Percentiles rank a stretch among this genome's conserved stretches.
Evolutionary conservation across 2,888 invertebrate genomes (phyloP).

Genomic region (Trachelus tabidus): DNA sequence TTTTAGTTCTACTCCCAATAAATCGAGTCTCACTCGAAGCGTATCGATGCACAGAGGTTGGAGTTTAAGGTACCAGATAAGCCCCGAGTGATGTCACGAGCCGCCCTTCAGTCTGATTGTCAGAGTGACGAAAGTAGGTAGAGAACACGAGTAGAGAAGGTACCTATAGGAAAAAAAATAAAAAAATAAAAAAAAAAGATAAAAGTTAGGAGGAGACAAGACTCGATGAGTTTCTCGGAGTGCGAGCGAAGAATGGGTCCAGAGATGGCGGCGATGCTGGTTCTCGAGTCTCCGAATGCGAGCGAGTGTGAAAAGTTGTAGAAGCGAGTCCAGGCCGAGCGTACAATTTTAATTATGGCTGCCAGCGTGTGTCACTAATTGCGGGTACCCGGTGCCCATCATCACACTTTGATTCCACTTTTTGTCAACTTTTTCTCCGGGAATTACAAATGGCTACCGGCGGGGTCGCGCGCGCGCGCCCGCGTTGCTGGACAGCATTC

Average conservation of each 20-base stretch:
- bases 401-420: conserved; percentile 59
- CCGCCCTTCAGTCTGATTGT: conserved; percentile 9
- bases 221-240: conserved; percentile 12
- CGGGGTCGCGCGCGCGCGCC: conserved; percentile 50
- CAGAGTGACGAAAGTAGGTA: conserved; percentile 16
- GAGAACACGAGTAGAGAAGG: conserved; percentile 19
- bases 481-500: conserved; percentile 60
- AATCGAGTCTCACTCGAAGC: no score
- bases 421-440: conserved; percentile 39
- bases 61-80: neutral
- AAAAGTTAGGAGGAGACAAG: conserved; percentile 18
- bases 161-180: neutral
- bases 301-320: conserved; percentile 13
- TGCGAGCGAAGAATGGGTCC: neutral
- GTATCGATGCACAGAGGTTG: neutral
- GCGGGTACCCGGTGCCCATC: conserved; percentile 48
- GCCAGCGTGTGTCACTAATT: conserved; percentile 54
- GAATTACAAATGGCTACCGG: conserved; percentile 62
- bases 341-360: conserved; percentile 55
- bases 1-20: neutral
- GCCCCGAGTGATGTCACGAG: neutral
- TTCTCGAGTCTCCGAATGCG: neutral
- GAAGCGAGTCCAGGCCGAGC: conserved; percentile 28
- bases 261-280: neutral
- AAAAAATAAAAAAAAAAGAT: neutral